phyloP scores from a whole-genome alignment of 2,113 vertebrate species.

The Varanus komodoensis region DNA sequence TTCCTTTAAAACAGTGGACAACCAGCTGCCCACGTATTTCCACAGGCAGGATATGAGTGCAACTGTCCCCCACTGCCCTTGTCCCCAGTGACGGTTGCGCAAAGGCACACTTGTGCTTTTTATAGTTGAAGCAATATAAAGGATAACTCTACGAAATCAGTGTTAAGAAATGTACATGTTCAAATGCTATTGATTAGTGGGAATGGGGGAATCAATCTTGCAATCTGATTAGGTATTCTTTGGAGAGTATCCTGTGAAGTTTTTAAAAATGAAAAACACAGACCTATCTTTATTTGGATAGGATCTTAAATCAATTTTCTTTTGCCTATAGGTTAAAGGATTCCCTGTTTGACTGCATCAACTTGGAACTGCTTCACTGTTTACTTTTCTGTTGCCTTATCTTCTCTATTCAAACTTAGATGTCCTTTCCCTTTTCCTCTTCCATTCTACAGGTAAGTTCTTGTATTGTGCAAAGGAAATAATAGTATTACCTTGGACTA shows the following conservation, averaged over 20 bases:
- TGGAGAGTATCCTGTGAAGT: neutral
- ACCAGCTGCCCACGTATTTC: no score
- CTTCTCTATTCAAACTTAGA: neutral
- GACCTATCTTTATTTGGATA: neutral
- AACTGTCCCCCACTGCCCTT: no score
- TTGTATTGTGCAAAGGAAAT: neutral
- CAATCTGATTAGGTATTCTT: neutral
- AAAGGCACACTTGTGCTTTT: slow-evolving; percentile 5
- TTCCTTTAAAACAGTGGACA: no score
- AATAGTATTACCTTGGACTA: no score
- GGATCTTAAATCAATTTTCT: slow-evolving; percentile 16
- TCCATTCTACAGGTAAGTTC: slow-evolving; percentile 45
- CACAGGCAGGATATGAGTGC: no score
- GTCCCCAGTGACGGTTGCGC: no score
- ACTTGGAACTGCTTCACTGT: neutral
- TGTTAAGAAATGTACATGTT: slow-evolving; percentile 14
- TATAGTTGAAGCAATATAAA: slow-evolving; percentile 23
- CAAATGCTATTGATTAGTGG: slow-evolving; percentile 22
- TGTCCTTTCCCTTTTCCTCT: slow-evolving; percentile 21
- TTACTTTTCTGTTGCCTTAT: slow-evolving; percentile 39
- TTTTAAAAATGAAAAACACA: neutral
- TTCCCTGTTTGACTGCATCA: neutral
- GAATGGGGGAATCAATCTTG: neutral
- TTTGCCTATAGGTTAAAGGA: slow-evolving; percentile 16
- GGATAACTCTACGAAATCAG: slow-evolving; percentile 9